Percentiles rank a stretch among this genome's conserved stretches.
Evolutionary conservation across 2,888 invertebrate species (phyloP).

Genomic region (Nymphalis c-album): DNA sequence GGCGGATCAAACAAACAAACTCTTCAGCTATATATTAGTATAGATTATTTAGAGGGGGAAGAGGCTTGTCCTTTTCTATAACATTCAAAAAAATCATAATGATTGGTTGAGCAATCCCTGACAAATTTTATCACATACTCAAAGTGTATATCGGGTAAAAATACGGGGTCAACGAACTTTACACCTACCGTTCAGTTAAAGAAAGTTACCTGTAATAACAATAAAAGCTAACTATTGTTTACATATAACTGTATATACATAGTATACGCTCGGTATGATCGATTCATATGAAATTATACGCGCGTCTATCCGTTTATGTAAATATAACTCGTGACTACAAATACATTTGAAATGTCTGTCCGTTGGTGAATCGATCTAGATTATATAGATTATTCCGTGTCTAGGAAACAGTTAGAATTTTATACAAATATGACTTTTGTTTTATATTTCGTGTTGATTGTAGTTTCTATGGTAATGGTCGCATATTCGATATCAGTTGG

Average conservation of each 20-base stretch:
- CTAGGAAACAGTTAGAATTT: neutral
- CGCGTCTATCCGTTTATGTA: slow-evolving; percentile 40
- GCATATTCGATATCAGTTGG: neutral
- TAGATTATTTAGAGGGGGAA: no score
- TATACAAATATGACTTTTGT: neutral
- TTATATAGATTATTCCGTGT: slow-evolving; percentile 7
- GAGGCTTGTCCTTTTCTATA: no score
- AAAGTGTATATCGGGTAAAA: no score
- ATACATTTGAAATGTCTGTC: slow-evolving; percentile 33
- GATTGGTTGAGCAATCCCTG: no score
- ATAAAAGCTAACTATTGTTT: neutral
- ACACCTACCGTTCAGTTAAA: neutral
- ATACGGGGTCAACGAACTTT: no score
- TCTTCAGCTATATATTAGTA: no score
- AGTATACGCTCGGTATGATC: slow-evolving; percentile 22
- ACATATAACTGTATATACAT: neutral
- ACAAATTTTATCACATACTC: no score
- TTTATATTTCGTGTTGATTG: neutral
- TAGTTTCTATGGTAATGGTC: neutral
- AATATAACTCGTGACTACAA: slow-evolving; percentile 42
- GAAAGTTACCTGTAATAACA: neutral
- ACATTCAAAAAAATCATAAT: no score
- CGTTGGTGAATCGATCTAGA: slow-evolving; percentile 2
- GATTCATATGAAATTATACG: slow-evolving; percentile 32
- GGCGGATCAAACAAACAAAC: no score